Percentiles rank a stretch among this genome's conserved stretches.
Conservation (phyloP, 23 tunicate genomes). For the Trididemnum miniatum region DNA sequence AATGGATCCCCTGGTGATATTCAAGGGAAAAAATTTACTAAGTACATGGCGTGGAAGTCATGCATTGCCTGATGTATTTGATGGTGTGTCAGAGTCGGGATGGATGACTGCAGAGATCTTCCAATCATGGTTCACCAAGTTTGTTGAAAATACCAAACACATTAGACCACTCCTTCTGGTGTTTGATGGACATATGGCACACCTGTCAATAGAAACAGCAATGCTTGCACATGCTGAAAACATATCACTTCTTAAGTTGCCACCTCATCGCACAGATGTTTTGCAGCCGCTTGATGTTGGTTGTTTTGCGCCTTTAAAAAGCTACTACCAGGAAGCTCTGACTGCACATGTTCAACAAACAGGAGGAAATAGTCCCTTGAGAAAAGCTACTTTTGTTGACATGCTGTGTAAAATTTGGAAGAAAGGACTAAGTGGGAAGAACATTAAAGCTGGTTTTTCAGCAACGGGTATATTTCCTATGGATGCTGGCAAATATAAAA, state of each 20-base stretch:
- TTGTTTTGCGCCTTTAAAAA: constrained; percentile 14
- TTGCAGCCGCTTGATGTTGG: constrained; percentile 23
- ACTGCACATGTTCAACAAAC: background rate
- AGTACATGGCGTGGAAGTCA: constrained; percentile 12
- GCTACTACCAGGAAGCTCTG: background rate
- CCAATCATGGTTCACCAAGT: constrained; percentile 6
- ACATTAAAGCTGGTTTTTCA: background rate
- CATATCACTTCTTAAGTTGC: constrained; percentile 16
- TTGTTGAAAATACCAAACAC: background rate
- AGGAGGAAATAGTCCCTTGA: constrained; percentile 1
- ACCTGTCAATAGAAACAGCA: background rate
- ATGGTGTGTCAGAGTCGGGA: background rate
- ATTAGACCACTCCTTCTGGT: background rate
- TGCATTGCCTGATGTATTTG: constrained; percentile 10
- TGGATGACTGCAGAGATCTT: constrained; percentile 9
- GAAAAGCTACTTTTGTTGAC: constrained; percentile 14
- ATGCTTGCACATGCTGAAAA: background rate
- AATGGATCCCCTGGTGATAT: background rate
- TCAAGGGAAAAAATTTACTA: constrained; percentile 9
- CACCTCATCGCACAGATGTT: constrained; percentile 27
- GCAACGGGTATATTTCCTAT: constrained; percentile 19
- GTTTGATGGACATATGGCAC: constrained; percentile 30
- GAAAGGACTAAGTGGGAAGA: background rate
- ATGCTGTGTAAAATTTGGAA: background rate
- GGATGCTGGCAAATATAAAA: background rate